A percentile compares a stretch with the other conserved stretches of the same genome.
Conservation (phyloP, 2,113 vertebrate genomes). For the Dipodomys merriami region DNA sequence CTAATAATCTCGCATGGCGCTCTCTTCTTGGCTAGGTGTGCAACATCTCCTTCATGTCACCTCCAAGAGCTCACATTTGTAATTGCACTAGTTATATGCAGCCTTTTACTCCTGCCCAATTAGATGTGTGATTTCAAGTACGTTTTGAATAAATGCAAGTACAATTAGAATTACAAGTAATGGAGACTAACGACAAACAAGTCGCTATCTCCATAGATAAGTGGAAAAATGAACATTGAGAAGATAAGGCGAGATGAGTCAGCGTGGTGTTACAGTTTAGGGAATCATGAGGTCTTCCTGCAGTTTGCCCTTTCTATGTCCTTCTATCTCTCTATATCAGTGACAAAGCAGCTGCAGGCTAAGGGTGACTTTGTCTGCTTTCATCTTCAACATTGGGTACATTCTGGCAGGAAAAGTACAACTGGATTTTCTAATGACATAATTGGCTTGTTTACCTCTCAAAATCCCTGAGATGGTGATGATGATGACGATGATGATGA, state of each 20-base stretch:
- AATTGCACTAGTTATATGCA: neutral
- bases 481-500: neutral
- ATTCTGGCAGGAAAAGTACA: neutral
- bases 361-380: neutral
- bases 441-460: neutral
- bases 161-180: neutral
- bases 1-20: accelerated
- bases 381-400: neutral
- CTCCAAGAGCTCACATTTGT: neutral
- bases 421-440: neutral
- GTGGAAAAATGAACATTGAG: neutral
- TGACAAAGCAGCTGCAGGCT: neutral
- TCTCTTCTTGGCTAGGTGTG: neutral
- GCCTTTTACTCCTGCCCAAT: neutral
- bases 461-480: neutral
- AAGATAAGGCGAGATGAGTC: neutral
- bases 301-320: neutral
- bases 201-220: neutral
- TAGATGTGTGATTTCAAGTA: neutral
- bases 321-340: neutral
- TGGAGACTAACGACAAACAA: neutral
- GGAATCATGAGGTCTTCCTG: neutral
- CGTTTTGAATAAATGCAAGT: neutral
- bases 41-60: neutral
- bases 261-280: neutral